A percentile compares a stretch with the other conserved stretches of the same genome.
Evolutionary conservation across 2,888 invertebrate species (phyloP).

Genomic region (Acanthosepion esculentum): DNA sequence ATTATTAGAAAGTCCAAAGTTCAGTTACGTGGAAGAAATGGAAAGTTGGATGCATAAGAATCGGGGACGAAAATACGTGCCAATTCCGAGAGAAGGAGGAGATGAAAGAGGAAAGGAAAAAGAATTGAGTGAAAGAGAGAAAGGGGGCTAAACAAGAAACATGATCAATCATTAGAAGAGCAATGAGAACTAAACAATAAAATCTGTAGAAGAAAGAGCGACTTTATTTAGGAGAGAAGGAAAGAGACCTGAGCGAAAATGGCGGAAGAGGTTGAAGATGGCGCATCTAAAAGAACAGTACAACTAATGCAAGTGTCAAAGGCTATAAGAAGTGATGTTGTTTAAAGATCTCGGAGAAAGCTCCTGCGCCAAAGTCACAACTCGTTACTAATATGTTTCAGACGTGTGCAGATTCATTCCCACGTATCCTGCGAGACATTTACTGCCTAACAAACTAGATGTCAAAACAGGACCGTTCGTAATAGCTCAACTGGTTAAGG

Average conservation of each 20-base stretch:
- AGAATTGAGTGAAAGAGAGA: not conserved
- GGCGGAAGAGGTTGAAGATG: not conserved
- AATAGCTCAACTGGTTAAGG: slow-evolving; percentile 17
- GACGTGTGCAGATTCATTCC: not conserved
- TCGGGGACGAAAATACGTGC: not conserved
- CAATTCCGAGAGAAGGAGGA: not conserved
- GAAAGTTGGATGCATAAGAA: not conserved
- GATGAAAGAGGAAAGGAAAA: not conserved
- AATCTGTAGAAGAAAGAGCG: not conserved
- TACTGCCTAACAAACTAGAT: not conserved
- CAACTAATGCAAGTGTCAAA: slow-evolving; percentile 2
- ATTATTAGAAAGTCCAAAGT: not conserved
- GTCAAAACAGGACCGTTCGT: not conserved
- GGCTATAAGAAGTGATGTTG: not conserved
- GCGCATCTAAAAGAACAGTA: not conserved
- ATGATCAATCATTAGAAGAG: not conserved
- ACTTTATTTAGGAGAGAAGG: not conserved
- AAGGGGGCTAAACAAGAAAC: not conserved
- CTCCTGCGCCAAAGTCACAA: not conserved
- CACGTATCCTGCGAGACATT: not conserved
- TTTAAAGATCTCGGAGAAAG: not conserved
- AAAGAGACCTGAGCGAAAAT: not conserved
- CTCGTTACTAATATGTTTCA: not conserved
- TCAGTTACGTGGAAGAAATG: not conserved
- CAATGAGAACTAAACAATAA: not conserved